A percentile compares a stretch with the other conserved stretches of the same genome.
phyloP scores from a whole-genome alignment of 2,113 vertebrate genomes.

The Megaptera novaeangliae region DNA sequence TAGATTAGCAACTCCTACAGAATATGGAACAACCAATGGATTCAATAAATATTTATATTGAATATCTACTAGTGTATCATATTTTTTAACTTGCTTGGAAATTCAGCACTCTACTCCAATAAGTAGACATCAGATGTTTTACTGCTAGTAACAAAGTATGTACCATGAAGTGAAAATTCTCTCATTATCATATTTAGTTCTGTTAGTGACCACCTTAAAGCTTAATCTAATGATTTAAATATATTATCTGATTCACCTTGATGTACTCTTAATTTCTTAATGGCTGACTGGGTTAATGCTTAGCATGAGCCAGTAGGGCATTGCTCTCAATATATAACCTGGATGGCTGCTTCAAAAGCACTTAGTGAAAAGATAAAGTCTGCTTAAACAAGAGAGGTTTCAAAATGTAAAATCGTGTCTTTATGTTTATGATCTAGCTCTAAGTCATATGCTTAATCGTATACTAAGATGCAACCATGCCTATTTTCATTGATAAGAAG shows the following conservation, averaged over 20 bases:
- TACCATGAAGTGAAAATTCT: not conserved
- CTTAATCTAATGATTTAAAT: not conserved
- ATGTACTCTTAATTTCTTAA: not conserved
- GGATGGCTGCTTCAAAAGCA: not conserved
- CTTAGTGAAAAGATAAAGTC: not conserved
- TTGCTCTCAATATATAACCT: not conserved
- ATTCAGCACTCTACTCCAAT: not conserved
- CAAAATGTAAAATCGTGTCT: not conserved
- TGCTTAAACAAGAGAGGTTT: not conserved
- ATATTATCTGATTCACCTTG: not conserved
- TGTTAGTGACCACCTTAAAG: not conserved
- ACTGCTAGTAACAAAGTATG: not conserved
- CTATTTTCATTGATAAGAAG: not conserved
- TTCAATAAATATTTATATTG: not conserved
- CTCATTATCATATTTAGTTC: not conserved
- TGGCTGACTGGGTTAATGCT: not conserved
- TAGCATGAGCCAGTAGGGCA: not conserved
- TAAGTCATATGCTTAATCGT: not conserved
- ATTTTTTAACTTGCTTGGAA: conserved; percentile 8
- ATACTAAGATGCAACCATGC: not conserved
- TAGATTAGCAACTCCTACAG: not conserved
- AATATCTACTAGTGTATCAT: not conserved
- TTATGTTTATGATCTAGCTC: not conserved
- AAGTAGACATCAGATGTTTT: not conserved
- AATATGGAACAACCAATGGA: not conserved